Base-by-base conservation (phyloP, 2,797 vertebrate genomes). In the Anomalospiza imberbis region DNA sequence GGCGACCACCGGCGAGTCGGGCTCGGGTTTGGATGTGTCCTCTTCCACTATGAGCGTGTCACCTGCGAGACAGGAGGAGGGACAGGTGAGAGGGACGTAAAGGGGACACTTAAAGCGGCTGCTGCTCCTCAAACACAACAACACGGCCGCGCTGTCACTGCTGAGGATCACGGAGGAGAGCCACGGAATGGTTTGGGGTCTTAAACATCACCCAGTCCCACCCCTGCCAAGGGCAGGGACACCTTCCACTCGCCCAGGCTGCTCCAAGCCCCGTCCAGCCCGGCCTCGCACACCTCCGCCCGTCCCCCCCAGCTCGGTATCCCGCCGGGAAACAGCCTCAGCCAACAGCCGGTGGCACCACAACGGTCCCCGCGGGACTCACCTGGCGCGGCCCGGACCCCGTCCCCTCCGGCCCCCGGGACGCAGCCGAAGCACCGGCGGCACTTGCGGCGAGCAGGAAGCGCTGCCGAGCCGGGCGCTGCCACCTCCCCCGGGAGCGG, bases 41-140 rank as follows among this genome's bases (percentile, higher is more conserved):
- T 99, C 99, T 95, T 99, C 99, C 6, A 99, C 98, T 28, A 99
- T 99, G 42, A 99, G 98, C 2, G 99, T 99, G 94, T 99, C 99
- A 42, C 99, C 99, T 99, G 97, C 29, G 66, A 80, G 71, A 88
- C 12, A 66, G 60, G 48, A 94, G 48, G 80, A 77, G 45, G 60
- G 36, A 47, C 21, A 11, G 20, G 45, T 47, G 20, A 47, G 82
- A 82, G 45, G 57, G 58, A 83, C 20, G 51, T 0, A 28, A 1
- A 65, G 34, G 0, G 0, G 28, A 20, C 2, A 40, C 1, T 5
- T 8, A 12, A n/a, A n/a, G 44, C 36, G 7, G 31, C 20, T 5
- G 60, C 40, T 16, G 74, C 48, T 44, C 16, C 51, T 19, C 0
- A 6, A 28, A 1, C 17, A 18, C 24, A 28, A 26, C 22, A 3